These are phyloP conservation scores for Tetranychus piercei DNA, from an alignment of 2,888 invertebrate species.

Conservation along the genomic window DNA sequence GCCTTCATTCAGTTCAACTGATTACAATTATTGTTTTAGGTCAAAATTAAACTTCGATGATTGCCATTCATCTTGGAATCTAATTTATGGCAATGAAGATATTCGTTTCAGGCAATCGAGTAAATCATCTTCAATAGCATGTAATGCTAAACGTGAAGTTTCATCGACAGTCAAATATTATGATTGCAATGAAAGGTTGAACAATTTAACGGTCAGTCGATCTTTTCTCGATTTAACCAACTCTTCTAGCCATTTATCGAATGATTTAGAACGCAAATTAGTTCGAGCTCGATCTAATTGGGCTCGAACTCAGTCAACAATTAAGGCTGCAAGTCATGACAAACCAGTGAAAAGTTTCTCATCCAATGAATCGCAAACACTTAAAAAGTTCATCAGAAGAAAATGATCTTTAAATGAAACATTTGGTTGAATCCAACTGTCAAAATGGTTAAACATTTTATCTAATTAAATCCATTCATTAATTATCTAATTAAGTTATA, in stretches of 20 bases:
- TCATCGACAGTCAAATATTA: background rate
- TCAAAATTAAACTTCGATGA: background rate
- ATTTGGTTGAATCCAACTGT: no score
- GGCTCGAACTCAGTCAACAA: background rate
- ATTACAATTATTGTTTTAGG: background rate
- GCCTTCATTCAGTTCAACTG: background rate
- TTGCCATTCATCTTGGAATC: background rate
- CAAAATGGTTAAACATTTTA: no score
- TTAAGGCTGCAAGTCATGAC: background rate
- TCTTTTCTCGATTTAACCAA: background rate
- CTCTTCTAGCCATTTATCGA: background rate
- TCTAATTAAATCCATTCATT: no score
- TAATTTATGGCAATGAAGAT: background rate
- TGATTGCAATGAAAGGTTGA: background rate
- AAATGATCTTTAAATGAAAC: no score
- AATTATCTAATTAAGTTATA: no score
- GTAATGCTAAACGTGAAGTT: no score
- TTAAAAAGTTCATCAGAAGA: no score
- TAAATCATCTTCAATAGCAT: background rate
- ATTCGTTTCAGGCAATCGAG: background rate
- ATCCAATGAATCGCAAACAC: no score
- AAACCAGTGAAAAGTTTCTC: background rate
- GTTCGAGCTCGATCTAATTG: slow-evolving; percentile 1
- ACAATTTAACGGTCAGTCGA: background rate
- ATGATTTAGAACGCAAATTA: background rate